Base-by-base conservation (phyloP, 2,888 invertebrate genomes). In the Cephus sareptanus region DNA sequence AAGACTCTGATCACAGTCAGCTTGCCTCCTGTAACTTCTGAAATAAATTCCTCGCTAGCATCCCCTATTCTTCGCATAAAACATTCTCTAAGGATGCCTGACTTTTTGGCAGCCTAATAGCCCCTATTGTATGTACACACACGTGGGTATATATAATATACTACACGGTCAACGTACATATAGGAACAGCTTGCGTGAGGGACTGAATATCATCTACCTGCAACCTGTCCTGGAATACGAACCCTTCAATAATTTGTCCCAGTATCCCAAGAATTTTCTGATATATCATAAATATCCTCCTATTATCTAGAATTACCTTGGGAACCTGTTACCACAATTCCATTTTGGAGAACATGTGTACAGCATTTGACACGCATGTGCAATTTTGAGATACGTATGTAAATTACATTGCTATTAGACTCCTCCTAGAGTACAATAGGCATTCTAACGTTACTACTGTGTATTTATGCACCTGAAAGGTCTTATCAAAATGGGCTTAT, bases 401-500 rank as follows among this genome's bases (percentile, higher is more conserved):
- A 23, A 56, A 56, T 56, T 56, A 4, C 40, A 56, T 56, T 56
- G 40, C 40, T 56, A 56, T 56, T 23, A 23, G 23, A 56, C 23
- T 56, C 40, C 40, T 9, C 40, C 40, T 23, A 23, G 40, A 56
- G 40, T 23, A 56, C 40, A 56, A 56, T 56, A 56, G 40, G 40
- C 40, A 56, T 56, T 56, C 40, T 56, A 56, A 56, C 40, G 23
- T 56, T 56, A 56, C 40, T 56, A 56, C 40, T 23, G 40, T 56
- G 40, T 56, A 74, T 56, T 68, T 40, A 34, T 76, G 79, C 81
- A 77, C 69, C 75, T 70, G 76, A 79, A 73, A 74, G 76, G 69
- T 75, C 75, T 82, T 81, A 82, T 82, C 81, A 76, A 78, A 82
- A 82, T 81, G 75, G 75, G 69, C 75, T 81, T 82, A 82, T 82